These are phyloP conservation scores for Drosophila novamexicana DNA, from an alignment of 1,140 invertebrate species.

Conservation along the genomic window DNA sequence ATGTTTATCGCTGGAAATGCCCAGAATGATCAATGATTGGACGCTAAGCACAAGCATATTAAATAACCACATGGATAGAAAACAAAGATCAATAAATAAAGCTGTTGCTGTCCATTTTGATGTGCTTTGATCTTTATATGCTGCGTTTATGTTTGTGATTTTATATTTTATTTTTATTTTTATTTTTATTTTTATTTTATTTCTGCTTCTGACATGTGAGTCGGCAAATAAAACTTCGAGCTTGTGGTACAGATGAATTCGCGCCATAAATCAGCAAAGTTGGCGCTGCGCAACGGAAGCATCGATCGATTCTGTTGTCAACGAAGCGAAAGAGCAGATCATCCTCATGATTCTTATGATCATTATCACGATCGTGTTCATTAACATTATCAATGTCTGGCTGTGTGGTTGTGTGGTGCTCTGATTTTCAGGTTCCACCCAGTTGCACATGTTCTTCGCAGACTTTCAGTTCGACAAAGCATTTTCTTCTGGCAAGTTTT, in stretches of 20 bases:
- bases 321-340: constrained; percentile 15
- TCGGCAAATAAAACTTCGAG: constrained; percentile 20
- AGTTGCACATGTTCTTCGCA: constrained; percentile 63
- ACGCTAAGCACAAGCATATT: constrained; percentile 53
- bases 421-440: constrained; percentile 21
- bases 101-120: constrained; percentile 35
- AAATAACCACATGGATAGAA: constrained; percentile 42
- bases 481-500: constrained; percentile 57
- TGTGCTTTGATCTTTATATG: constrained; percentile 59
- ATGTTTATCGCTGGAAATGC: constrained; percentile 35
- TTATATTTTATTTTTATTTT: neutral
- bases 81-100: constrained; percentile 16
- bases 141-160: neutral
- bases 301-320: constrained; percentile 53
- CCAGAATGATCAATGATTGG: constrained; percentile 51
- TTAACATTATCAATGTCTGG: constrained; percentile 16
- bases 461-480: constrained; percentile 55
- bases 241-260: constrained; percentile 44
- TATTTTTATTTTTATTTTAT: constrained; percentile 4
- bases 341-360: constrained; percentile 31
- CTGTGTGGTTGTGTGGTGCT: constrained; percentile 36
- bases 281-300: constrained; percentile 38
- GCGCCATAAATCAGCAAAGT: constrained; percentile 61
- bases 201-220: constrained; percentile 10
- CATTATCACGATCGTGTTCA: neutral